phyloP scores from a whole-genome alignment of 2,888 invertebrate species.

The Spilosoma lubricipeda region DNA sequence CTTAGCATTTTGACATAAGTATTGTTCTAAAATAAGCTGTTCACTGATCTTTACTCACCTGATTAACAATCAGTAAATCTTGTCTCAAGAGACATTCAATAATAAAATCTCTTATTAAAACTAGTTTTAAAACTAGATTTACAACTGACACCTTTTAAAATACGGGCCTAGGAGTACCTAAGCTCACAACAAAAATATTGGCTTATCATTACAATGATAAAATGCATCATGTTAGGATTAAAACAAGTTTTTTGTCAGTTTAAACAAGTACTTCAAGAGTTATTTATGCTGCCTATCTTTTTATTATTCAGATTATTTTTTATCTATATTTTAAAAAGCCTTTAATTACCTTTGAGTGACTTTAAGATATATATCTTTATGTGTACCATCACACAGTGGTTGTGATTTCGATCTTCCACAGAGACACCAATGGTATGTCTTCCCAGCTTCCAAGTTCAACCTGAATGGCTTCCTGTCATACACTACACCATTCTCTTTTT shows the following conservation, averaged over 20 bases:
- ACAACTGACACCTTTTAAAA: too few species aligned
- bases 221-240: background rate
- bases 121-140: too few species aligned
- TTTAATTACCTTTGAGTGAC: slow-evolving; percentile 88
- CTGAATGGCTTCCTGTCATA: slow-evolving; percentile 97
- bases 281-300: too few species aligned
- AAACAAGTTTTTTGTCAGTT: background rate
- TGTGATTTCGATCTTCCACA: slow-evolving; percentile 97
- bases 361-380: slow-evolving; percentile 91
- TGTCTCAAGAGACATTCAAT: too few species aligned
- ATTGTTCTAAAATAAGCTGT: too few species aligned
- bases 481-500: slow-evolving; percentile 90
- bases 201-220: background rate
- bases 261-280: background rate
- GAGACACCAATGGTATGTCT: slow-evolving; percentile 96
- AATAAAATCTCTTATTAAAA: too few species aligned
- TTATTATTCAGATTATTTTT: background rate
- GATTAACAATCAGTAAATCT: too few species aligned
- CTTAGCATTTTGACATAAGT: too few species aligned
- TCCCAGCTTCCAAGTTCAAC: slow-evolving; percentile 89
- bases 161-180: too few species aligned
- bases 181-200: background rate
- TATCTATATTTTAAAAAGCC: background rate
- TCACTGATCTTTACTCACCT: too few species aligned
- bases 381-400: slow-evolving; percentile 98